Percentiles rank a stretch among this genome's conserved stretches.
Conservation (phyloP, 2,888 invertebrate species). For the Pristionchus exspectatus region DNA sequence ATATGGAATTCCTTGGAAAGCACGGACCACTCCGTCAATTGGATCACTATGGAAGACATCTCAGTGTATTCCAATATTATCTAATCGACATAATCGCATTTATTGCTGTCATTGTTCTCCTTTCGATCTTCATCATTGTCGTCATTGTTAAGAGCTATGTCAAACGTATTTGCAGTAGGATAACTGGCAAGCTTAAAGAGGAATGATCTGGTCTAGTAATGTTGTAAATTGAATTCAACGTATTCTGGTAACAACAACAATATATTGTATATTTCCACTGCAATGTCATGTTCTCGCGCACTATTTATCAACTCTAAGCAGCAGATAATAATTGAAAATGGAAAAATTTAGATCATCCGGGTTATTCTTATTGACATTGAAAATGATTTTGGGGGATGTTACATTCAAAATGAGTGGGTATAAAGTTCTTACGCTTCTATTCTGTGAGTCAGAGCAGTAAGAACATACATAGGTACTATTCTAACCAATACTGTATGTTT, state of each 20-base stretch:
- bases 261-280: too few species aligned
- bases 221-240: too few species aligned
- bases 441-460: too few species aligned
- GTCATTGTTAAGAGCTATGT: neutral
- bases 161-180: neutral
- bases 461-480: too few species aligned
- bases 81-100: constrained; percentile 4
- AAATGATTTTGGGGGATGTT: too few species aligned
- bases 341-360: too few species aligned
- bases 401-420: too few species aligned
- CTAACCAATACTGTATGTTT: too few species aligned
- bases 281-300: neutral
- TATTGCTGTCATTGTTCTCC: neutral
- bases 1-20: neutral
- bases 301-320: neutral
- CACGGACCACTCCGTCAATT: constrained; percentile 22
- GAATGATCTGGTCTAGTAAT: neutral
- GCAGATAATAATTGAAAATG: neutral
- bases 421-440: too few species aligned
- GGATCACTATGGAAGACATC: constrained; percentile 26
- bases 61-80: constrained; percentile 15
- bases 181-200: neutral
- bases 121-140: neutral
- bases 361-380: too few species aligned
- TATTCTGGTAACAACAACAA: too few species aligned